Percentiles rank a stretch among this genome's conserved stretches.
Conservation (phyloP, 2,888 invertebrate genomes). For the Platycheirus rosarum region DNA sequence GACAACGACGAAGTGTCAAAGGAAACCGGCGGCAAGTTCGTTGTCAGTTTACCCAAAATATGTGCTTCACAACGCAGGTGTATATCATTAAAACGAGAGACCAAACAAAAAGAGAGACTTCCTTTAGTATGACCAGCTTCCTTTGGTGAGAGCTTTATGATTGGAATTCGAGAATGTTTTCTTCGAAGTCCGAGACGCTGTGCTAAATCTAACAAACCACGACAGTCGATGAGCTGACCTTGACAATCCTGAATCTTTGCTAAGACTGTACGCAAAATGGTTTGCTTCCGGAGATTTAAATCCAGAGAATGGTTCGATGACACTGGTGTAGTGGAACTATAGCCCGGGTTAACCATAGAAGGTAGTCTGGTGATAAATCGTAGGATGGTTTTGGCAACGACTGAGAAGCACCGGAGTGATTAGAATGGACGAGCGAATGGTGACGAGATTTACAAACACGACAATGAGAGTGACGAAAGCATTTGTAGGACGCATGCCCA, state of each 20-base stretch:
- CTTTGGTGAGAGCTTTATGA: not conserved
- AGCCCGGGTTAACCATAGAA: not conserved
- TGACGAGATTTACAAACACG: not conserved
- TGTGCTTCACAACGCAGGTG: not conserved
- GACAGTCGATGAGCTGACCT: not conserved
- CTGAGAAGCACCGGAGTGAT: not conserved
- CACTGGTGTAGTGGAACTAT: no score
- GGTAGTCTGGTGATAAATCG: not conserved
- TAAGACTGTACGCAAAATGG: conserved; percentile 7
- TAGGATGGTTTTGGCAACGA: not conserved
- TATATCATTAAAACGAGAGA: not conserved
- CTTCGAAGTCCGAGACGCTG: conserved; percentile 7
- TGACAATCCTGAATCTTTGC: not conserved
- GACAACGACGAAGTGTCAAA: conserved; percentile 16
- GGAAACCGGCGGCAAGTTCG: not conserved
- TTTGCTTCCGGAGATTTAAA: not conserved
- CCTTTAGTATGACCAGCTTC: not conserved
- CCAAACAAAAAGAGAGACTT: not conserved
- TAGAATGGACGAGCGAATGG: not conserved
- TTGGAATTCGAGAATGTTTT: conserved; percentile 6
- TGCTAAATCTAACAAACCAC: not conserved
- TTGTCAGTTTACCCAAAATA: conserved; percentile 1
- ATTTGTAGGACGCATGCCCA: not conserved
- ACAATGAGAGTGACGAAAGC: not conserved
- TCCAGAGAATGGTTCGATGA: not conserved